Evolutionary conservation across 2,888 invertebrate species (phyloP), one percentile per base, ranked within the genome.

Genomic region (Cybosia mesomella): DNA sequence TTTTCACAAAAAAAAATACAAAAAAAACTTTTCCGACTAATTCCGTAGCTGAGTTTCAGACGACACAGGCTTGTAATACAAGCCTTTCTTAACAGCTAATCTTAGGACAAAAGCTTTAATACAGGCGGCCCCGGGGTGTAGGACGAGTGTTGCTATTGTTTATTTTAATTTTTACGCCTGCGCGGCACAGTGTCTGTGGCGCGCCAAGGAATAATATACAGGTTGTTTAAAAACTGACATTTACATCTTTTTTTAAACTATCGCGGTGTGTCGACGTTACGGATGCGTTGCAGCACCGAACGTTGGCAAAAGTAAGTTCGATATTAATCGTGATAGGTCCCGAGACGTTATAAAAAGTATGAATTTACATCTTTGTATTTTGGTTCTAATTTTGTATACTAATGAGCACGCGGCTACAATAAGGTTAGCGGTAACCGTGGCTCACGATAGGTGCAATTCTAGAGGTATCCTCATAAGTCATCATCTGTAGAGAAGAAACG

Each of bases 81-180:
- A 71, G 87, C 87, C 88, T 92, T 93, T 92, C 92, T 94, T 93
- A 91, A 91, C 88, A 92, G 92, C 93, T 94, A 94, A 94, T 94
- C 94, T 94, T 91, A 94, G 91, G 89, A 94, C 94, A 94, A 94
- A 94, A 91, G 94, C 88, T 87, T 92, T 92, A 93, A 92, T 93
- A 90, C 88, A 82, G 77, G 79, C 79, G 90, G 93, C 91, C 81
- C 82, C 81, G 90, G 86, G 93, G 91, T 92, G 88, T 94, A 89
- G 94, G 93, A 87, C 93, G 93, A 87, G 84, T 87, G 89, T 88
- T 84, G 85, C 87, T 85, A 88, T 94, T 94, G 94, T 94, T 93
- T 94, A 91, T 94, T 94, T 94, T 92, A 94, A 92, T 94, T 93
- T 94, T 94, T 92, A 88, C 91, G 92, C 91, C 87, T 89, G 88